Evolutionary conservation across 2,797 vertebrate species (phyloP), one percentile per base, ranked within the genome.

Genomic region (Helicolenus hilgendorfi): DNA sequence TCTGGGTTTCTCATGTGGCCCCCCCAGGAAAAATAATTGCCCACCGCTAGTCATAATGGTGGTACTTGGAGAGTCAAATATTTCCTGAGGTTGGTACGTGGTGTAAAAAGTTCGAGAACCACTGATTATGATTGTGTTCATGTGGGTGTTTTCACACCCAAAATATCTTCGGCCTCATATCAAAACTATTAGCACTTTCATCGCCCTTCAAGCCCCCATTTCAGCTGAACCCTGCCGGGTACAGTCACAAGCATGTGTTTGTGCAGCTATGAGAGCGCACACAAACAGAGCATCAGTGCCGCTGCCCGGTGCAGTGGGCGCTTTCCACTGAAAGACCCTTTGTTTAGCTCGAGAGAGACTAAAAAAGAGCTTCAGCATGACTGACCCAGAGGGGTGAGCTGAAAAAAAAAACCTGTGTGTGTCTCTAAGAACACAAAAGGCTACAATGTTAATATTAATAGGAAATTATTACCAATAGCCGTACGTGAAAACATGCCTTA

Each of bases 191-290:
- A 49, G 29, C 26, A 2, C 31, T 13, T 56, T 63, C 70, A 68
- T 75, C 26, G 6, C 76, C 73, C 70, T 62, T 36, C 27, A 38
- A 85, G 82, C 35, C 11, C 27, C 1, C 36, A 24, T 73, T 84
- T 67, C 38, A 81, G 80, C 75, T 35, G 41, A 80, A 75, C 64
- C 76, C 82, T 10, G 15, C 49, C 0, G 45, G 86, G 87, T 87
- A 90, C 89, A 88, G 88, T 94, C 91, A 94, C 92, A 96, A 93
- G 86, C 87, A 74, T 84, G 86, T 85, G 92, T 94, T 93, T 94
- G 93, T 94, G 91, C 58, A 83, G 72, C 77, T 78, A 72, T 80
- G 72, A 86, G 89, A 71, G 89, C 79, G 82, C 81, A 76, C 77
- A 92, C 86, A 90, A 86, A 92, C 76, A 78, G 11, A 75, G 60